Evolutionary conservation across 2,888 invertebrate genomes (phyloP), one percentile per base, ranked within the genome.

Genomic region (Nymphalis c-album): DNA sequence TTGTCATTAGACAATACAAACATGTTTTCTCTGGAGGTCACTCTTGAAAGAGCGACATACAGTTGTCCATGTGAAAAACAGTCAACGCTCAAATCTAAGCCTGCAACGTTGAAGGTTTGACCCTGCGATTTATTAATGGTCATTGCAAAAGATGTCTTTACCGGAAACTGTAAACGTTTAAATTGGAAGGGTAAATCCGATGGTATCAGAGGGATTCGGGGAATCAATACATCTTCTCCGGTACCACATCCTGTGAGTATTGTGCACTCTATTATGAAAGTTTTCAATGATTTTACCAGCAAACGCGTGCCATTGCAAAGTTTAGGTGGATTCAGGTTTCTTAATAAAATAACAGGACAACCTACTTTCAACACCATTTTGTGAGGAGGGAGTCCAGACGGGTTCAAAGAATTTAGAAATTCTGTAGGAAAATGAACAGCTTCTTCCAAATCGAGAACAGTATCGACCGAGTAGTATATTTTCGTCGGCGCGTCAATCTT

Each of bases 191-290:
- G 73, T 68, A 72, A 75, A 73, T 75, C 71, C 60, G 69, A 68
- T 66, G 74, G 73, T 70, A 73, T 74, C 60, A 74, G 69, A 66
- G 70, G 72, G 64, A 72, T 74, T 68, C 73, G 57, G 45, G 46
- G 59, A 60, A 65, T 64, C 18, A 64, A 64, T 40, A 40, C 35
- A 40, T 40, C 35, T 40, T 40, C 10, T 10, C 10, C 35, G 35
- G 8, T 10, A 40, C 35, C 35, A 40, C 35, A 40, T 40, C 35
- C 35, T 8, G 35, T 7, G 35, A 76, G 71, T 73, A 75, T 75
- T 71, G 71, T 74, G 71, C 75, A 73, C 70, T 76, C 73, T 73
- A 75, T 75, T 75, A 76, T 70, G 73, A 73, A 74, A 68, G 68
- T 73, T 75, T 76, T 75, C 13, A 73, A 10, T 40, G 35, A 74